Percentiles rank a stretch among this genome's conserved stretches.
phyloP scores from a whole-genome alignment of 2,888 invertebrate genomes.

The Caenorhabditis sp. region DNA sequence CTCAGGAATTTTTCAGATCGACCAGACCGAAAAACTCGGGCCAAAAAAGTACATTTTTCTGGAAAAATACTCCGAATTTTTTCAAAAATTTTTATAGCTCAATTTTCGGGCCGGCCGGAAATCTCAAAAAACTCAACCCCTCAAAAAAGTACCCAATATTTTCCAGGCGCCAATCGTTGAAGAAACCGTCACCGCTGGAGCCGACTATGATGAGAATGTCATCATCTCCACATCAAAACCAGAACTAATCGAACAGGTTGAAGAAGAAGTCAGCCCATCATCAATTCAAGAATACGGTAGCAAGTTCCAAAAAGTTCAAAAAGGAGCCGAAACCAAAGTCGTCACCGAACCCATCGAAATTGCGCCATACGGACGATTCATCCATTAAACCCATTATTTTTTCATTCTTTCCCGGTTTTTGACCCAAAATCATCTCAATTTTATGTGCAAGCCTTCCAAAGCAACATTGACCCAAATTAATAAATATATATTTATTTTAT shows the following conservation, averaged over 20 bases:
- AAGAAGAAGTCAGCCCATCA: background rate
- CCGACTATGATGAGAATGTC: background rate
- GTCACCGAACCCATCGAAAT: background rate
- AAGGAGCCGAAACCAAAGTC: background rate
- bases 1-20: no score
- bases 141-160: no score
- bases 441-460: conserved; percentile 1
- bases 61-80: no score
- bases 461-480: background rate
- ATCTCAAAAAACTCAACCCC: no score
- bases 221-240: background rate
- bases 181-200: background rate
- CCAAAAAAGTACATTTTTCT: no score
- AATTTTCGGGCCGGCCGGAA: no score
- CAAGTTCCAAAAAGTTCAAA: background rate
- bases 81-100: no score
- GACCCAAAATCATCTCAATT: background rate
- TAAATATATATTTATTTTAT: background rate
- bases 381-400: background rate
- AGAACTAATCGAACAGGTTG: background rate
- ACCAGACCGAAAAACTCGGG: no score
- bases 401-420: background rate
- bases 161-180: background rate
- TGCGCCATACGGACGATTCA: background rate
- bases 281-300: background rate